A percentile compares a stretch with the other conserved stretches of the same genome.
phyloP scores from a whole-genome alignment of 2,888 invertebrate species.

The Aricia artaxerxes region DNA sequence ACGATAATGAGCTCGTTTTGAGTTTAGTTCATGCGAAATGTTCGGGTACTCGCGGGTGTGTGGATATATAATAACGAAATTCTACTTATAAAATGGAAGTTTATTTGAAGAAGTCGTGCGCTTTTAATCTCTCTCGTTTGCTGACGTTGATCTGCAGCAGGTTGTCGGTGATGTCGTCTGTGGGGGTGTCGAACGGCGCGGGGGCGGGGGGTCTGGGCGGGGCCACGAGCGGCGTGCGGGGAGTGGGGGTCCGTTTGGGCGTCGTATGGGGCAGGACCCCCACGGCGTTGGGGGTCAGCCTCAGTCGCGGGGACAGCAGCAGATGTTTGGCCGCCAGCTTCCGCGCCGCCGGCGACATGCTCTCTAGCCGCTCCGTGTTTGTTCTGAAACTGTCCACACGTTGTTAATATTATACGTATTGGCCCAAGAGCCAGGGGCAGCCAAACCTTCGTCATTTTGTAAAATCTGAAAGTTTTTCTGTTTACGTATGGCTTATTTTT shows the following conservation, averaged over 20 bases:
- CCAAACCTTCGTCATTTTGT: too few species aligned
- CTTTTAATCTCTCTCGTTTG: constrained; percentile 86
- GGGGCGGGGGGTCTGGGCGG: constrained; percentile 46
- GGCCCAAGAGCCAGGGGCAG: too few species aligned
- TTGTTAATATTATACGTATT: not conserved
- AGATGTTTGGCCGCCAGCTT: constrained; percentile 86
- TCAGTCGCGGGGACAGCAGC: constrained; percentile 68
- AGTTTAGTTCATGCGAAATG: constrained; percentile 39
- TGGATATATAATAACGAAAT: not conserved
- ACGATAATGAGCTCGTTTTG: constrained; percentile 51
- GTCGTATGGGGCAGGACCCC: constrained; percentile 59
- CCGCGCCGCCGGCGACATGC: constrained; percentile 97
- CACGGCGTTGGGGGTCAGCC: constrained; percentile 66
- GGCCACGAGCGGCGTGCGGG: constrained; percentile 52
- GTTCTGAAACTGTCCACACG: constrained; percentile 70
- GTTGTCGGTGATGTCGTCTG: constrained; percentile 87
- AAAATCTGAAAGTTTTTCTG: too few species aligned
- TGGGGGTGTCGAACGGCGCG: constrained; percentile 35
- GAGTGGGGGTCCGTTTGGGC: constrained; percentile 52
- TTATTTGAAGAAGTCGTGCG: constrained; percentile 88
- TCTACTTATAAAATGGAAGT: constrained; percentile 26
- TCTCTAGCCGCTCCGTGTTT: constrained; percentile 89
- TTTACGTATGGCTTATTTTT: not conserved
- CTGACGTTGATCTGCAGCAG: constrained; percentile 89
- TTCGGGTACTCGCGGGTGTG: not conserved